Evolutionary conservation across 2,113 vertebrate genomes (phyloP), one percentile per base, ranked within the genome.

Genomic region (Malaclemys terrapin): DNA sequence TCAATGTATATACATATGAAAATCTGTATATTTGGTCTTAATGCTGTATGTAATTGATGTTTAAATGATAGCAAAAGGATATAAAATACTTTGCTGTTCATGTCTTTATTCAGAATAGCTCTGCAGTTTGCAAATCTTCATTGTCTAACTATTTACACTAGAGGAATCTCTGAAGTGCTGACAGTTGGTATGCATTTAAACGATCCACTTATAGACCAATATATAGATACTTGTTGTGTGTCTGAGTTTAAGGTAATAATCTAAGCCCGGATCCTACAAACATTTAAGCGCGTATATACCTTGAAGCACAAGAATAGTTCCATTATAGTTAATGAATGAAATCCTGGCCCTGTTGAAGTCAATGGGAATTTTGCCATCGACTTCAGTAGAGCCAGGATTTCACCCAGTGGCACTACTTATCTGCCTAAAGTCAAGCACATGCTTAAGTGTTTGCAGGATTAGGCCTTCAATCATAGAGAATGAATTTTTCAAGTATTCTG

Each of bases 21-120:
- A 96, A 97, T 97, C 96, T 98, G 97, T 98, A 98, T 96, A 98
- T 98, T 98, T 98, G 97, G 97, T 98, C 97, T 98, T 95, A 93
- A 95, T 97, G 97, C 97, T 75, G 29, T 98, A 97, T 97, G 98
- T 98, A 96, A 95, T 96, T 98, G 97, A 97, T 98, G 98, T 98
- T 97, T 98, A 98, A 98, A 98, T 98, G 97, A 98, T 88, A 98
- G 97, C 89, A 91, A 94, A 97, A 93, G 93, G 96, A 90, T 98
- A 98, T 97, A 95, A 97, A 98, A 98, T 97, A 98, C 54, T 27
- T 93, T 95, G 83, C 93, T 94, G 95, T 97, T 96, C 86, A 47
- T 93, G 97, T 98, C 89, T 83, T 98, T 96, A 84, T 95, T 98
- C 82, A 94, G 86, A 49, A 62, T 0, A 0, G 42, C 25, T 80